These are phyloP conservation scores for Nycteola revayana DNA, from an alignment of 2,888 invertebrate genomes.

Conservation along the genomic window DNA sequence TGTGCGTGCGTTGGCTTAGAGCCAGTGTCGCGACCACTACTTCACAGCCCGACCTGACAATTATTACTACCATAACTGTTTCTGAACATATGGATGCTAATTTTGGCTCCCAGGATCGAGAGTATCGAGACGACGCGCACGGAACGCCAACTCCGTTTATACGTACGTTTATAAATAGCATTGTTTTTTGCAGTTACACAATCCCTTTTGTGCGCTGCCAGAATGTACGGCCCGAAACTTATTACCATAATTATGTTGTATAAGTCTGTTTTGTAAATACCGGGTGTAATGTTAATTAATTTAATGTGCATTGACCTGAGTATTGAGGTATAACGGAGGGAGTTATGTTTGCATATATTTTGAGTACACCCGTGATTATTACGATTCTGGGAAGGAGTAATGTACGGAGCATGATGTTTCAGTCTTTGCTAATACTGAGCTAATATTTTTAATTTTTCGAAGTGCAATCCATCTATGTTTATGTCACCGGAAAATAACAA, in stretches of 20 bases:
- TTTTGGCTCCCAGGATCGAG: constrained; percentile 47
- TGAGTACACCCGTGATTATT: not conserved
- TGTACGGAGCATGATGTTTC: too few relatives aligned
- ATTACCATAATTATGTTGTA: constrained; percentile 21
- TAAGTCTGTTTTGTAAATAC: constrained; percentile 23
- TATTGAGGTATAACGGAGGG: constrained; percentile 12
- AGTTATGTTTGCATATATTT: constrained; percentile 2
- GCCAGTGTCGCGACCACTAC: constrained; percentile 34
- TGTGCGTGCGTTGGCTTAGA: constrained; percentile 35
- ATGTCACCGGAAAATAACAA: too few relatives aligned
- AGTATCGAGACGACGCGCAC: constrained; percentile 39
- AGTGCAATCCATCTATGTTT: too few relatives aligned
- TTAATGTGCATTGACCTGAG: constrained; percentile 30
- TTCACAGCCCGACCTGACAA: constrained; percentile 47
- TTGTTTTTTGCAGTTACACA: constrained; percentile 47
- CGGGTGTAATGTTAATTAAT: constrained; percentile 21
- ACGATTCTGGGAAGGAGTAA: too few relatives aligned
- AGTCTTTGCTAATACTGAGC: too few relatives aligned
- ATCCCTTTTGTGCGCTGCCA: constrained; percentile 42
- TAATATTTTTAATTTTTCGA: too few relatives aligned
- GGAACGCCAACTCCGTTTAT: constrained; percentile 37
- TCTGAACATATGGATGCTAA: constrained; percentile 53
- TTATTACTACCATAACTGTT: constrained; percentile 65
- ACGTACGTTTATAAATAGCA: constrained; percentile 51
- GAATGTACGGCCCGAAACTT: constrained; percentile 21